Evolutionary conservation across 2,797 vertebrate species (phyloP), one percentile per base, ranked within the genome.

Genomic region (Antennarius maculatus): DNA sequence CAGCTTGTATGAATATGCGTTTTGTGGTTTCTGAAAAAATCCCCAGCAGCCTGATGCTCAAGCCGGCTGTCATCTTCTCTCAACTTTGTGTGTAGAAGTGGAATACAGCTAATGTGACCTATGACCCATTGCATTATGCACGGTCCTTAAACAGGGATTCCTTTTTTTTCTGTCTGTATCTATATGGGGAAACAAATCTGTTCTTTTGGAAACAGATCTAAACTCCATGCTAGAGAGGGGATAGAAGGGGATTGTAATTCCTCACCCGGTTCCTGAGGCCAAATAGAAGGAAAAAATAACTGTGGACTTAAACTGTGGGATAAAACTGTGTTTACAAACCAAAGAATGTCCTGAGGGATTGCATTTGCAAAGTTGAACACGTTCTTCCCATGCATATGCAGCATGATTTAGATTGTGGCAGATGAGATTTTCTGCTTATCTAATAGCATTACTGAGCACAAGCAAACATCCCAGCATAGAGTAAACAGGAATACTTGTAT

Each of bases 371-470:
- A 8, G 58, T 75, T 61, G 41, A 69, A 73, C 68, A 69, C 66
- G 61, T 55, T 61, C n/a, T 57, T 54, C 34, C 11, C 37, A 58
- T 68, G 71, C 42, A 74, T 65, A 66, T 69, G 63, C 55, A 63
- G 66, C 7, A 14, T 68, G 66, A 76, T 73, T 77, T 67, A 58
- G 69, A 76, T 77, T 54, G 51, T 17, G 61, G 58, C 42, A 17
- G 8, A 56, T 53, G 69, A 71, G 72, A 81, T 84, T 81, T 86
- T 79, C 69, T 79, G 71, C 67, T 81, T 75, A 77, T 78, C 67
- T 71, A 68, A 82, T 63, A 52, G 68, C 69, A 74, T 86, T 80
- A 84, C 41, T 80, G 54, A 66, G 61, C 69, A 43, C 17, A 15
- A 77, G 58, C 54, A 65, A 63, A 52, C 27, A 74, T 27, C 61